Conservation (phyloP, 2,797 vertebrate species). For the Malacoctenus gilli region DNA sequence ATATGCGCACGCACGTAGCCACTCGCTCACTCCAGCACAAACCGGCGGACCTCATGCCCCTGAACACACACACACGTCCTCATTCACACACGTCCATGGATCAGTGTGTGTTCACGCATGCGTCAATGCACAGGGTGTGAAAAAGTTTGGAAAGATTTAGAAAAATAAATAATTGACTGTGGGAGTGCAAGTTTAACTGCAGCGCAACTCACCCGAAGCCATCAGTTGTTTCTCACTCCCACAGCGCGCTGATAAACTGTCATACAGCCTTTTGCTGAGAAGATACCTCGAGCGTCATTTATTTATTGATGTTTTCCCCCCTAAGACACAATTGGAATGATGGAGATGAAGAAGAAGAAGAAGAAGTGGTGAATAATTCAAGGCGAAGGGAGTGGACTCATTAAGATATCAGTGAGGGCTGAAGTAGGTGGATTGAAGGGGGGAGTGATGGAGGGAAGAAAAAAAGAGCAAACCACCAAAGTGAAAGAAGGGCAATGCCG, state of each 20-base stretch:
- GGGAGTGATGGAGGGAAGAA: constrained; percentile 40
- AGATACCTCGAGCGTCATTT: constrained; percentile 70
- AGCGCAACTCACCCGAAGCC: constrained; percentile 34
- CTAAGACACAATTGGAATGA: constrained; percentile 75
- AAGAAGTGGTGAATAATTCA: constrained; percentile 82
- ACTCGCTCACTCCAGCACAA: constrained; percentile 21
- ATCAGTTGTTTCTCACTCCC: constrained; percentile 4
- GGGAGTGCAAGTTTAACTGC: constrained; percentile 31
- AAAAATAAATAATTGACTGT: constrained; percentile 32
- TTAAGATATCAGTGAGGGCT: constrained; percentile 67
- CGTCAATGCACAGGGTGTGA: constrained; percentile 1
- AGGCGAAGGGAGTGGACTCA: constrained; percentile 70
- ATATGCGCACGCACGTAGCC: constrained; percentile 60
- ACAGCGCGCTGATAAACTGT: constrained; percentile 29
- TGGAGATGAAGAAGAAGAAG: constrained; percentile 52
- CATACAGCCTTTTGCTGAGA: constrained; percentile 31
- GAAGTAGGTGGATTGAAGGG: no score
- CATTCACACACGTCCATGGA: constrained; percentile 6
- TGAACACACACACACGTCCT: constrained; percentile 11
- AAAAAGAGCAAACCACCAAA: constrained; percentile 41
- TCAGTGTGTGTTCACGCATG: constrained; percentile 11
- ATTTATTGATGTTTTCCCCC: constrained; percentile 82
- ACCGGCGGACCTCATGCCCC: constrained; percentile 8
- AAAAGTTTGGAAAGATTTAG: constrained; percentile 39
- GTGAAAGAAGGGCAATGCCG: constrained; percentile 51